These are phyloP conservation scores for Seira musarum DNA, from an alignment of 2,888 invertebrate species.

Conservation along the genomic window DNA sequence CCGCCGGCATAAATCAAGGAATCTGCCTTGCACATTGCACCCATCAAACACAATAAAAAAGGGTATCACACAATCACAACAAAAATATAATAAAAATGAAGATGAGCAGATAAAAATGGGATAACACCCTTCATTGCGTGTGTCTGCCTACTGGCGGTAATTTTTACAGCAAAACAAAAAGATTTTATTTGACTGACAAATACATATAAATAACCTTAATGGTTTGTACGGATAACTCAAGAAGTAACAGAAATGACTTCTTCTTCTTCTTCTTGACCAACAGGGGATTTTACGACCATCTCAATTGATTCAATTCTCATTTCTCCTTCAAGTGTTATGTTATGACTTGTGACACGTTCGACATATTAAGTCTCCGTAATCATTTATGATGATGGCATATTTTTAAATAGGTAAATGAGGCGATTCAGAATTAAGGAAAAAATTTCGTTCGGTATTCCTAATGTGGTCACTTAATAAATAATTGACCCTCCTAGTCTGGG, in stretches of 20 bases:
- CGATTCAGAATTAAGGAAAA: slow-evolving; percentile 11
- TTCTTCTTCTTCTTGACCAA: not conserved
- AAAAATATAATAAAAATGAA: slow-evolving; percentile 32
- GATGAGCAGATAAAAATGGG: slow-evolving; percentile 35
- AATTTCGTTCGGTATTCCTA: slow-evolving; percentile 14
- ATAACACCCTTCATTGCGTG: slow-evolving; percentile 42
- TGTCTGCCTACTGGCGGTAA: slow-evolving; percentile 17
- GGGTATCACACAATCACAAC: slow-evolving; percentile 7
- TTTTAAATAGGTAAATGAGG: slow-evolving; percentile 17
- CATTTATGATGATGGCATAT: slow-evolving; percentile 23
- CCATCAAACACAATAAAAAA: too few species aligned
- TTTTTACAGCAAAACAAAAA: too few species aligned
- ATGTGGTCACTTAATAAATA: slow-evolving; percentile 46
- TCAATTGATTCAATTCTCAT: not conserved
- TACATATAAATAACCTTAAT: slow-evolving; percentile 24
- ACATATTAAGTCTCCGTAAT: slow-evolving; percentile 40
- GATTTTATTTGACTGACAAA: slow-evolving; percentile 30
- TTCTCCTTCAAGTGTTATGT: slow-evolving; percentile 15
- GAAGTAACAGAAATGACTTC: slow-evolving; percentile 8
- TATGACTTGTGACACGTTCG: slow-evolving; percentile 55
- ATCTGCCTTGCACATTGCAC: too few species aligned
- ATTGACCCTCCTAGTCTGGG: slow-evolving; percentile 54
- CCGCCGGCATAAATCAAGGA: too few species aligned
- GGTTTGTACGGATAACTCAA: not conserved
- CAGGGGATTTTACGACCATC: not conserved